Base-by-base conservation (phyloP, 2,797 vertebrate species). In the Microchirus variegatus region DNA sequence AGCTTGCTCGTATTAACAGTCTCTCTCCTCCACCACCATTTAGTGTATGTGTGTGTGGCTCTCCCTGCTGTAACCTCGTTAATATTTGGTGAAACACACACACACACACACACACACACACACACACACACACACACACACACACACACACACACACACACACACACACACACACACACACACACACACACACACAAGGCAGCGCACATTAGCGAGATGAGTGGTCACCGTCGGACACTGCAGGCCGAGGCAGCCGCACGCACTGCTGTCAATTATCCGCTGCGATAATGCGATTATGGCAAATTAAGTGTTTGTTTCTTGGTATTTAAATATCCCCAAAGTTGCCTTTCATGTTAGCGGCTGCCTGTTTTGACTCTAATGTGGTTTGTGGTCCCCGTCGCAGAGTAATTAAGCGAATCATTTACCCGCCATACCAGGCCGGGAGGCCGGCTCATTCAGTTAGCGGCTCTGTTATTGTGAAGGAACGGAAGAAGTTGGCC, bases 301-400 rank as follows among this genome's bases (percentile, higher is more conserved):
- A 91, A 93, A 94, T 90, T 68, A 90, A 93, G 91, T 93, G 91
- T 93, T 92, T 92, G 88, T 89, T 93, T 90, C 89, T 91, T 91
- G 89, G 89, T 92, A 89, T 91, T 93, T 87, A 91, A 90, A 93
- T 83, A 90, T 90, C 71, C 85, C 82, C 89, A 88, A 92, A 91
- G 91, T 91, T 91, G 90, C 84, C 90, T 93, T 93, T 93, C 83
- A 91, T 93, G 89, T 92, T 62, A 14, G 70, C 74, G 80, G 86
- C 83, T 72, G 78, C 91, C 90, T 94, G 93, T 91, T 92, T 83
- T 88, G 84, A 64, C 54, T 78, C 83, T 94, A 92, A 93, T 88
- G 48, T 67, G 80, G 91, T 93, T 94, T 93, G 83, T 13, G 61
- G 85, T 91, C 90, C 91, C 89, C 86, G 87, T 82, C 77, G 89